A percentile compares a stretch with the other conserved stretches of the same genome.
Conservation (phyloP, 2,113 vertebrate genomes). For the Callocephalon fimbriatum region DNA sequence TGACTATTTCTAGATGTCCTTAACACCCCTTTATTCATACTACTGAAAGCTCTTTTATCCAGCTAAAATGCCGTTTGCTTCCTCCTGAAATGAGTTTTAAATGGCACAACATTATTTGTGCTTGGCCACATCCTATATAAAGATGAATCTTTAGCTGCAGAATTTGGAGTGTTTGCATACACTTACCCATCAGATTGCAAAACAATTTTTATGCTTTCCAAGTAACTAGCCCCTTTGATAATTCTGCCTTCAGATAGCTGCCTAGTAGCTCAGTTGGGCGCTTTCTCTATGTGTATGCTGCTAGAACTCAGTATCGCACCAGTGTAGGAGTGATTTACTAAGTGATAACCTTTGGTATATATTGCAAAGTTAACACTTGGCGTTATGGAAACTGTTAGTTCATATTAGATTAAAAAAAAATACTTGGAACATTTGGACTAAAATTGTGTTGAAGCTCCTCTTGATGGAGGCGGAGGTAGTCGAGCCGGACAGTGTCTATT, state of each 20-base stretch:
- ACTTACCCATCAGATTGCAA: background rate
- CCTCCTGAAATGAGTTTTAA: background rate
- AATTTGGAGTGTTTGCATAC: background rate
- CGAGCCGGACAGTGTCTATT: background rate
- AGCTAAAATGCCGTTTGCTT: background rate
- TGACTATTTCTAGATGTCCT: conserved; percentile 46
- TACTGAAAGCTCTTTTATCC: conserved; percentile 40
- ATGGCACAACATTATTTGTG: background rate
- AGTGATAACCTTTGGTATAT: conserved; percentile 8
- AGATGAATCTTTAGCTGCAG: background rate
- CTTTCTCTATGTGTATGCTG: background rate
- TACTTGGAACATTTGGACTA: background rate
- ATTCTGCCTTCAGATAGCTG: background rate
- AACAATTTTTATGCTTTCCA: conserved; percentile 5
- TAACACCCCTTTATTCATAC: background rate
- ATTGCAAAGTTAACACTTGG: background rate
- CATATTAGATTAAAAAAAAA: background rate
- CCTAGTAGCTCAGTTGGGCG: background rate
- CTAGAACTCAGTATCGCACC: background rate
- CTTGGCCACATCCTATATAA: conserved; percentile 35
- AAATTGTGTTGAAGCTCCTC: background rate
- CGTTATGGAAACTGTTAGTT: background rate
- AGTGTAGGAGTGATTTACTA: background rate
- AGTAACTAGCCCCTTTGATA: conserved; percentile 25
- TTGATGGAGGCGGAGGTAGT: background rate